Evolutionary conservation across 2,888 invertebrate genomes (phyloP), one percentile per base, ranked within the genome.

Genomic region (Leptarthrus brevirostris): DNA sequence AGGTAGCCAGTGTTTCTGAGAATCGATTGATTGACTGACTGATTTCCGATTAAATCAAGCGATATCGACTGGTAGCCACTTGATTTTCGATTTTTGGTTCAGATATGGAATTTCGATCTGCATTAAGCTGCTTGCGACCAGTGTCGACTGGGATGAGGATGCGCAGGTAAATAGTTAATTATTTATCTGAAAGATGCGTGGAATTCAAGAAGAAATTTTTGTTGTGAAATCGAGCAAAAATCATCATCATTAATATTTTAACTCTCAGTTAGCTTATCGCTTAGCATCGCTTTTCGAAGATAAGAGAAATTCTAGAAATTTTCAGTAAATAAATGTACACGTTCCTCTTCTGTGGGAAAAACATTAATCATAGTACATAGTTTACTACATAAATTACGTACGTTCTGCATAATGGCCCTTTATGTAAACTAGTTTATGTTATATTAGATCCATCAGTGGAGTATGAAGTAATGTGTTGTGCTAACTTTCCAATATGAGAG

Each of bases 11-110:
- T 54, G 54, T 22, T 54, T 40, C 40, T 71, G 54, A 54, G 71
- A 40, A 40, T 54, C 54, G 26, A 54, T 44, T 71, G 71, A 71
- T 71, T 71, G 71, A 71, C 54, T 71, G 71, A 71, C 71, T 71
- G 71, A 71, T 71, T 54, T 54, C 71, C 54, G 71, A 71, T 71
- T 71, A 52, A 54, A 71, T 71, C 54, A 54, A 22, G n/a, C 24
- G 71, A 71, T 71, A 69, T 69, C 52, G 30, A 52, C 52, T 69
- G 52, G 69, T 69, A 69, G 69, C 69, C 69, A 69, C 52, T 69
- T 34, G 49, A 52, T 30, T 69, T 44, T 52, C 18, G 69, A 69
- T 69, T 69, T 52, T 69, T 2, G 69, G 52, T 10, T 16, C 4
- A 49, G 69, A 69, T 69, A 69, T 18, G 20, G 22, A 5, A 10